Conservation (phyloP, 2,797 vertebrate genomes). For the Champsocephalus gunnari region DNA sequence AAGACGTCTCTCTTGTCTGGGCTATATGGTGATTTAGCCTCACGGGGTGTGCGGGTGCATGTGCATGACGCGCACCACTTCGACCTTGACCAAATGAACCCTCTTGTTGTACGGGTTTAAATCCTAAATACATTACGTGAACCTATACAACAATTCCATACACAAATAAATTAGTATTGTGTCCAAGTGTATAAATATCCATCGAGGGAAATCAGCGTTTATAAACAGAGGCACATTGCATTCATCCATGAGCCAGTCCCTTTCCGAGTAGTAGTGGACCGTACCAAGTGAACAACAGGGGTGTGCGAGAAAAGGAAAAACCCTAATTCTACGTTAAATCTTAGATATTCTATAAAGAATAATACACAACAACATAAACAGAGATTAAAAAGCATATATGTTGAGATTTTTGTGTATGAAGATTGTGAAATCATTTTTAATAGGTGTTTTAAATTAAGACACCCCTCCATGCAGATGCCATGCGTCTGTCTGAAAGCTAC, state of each 20-base stretch:
- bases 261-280: conserved; percentile 58
- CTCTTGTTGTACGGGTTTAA: neutral
- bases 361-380: accelerated
- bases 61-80: neutral
- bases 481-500: neutral
- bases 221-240: conserved; percentile 76
- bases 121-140: accelerated
- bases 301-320: accelerated
- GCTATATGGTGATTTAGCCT: neutral
- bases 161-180: accelerated
- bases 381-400: accelerated
- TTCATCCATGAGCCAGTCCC: conserved; percentile 10
- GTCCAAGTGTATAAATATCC: neutral
- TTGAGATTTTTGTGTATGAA: accelerated
- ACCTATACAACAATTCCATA: accelerated
- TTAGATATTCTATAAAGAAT: accelerated
- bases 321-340: accelerated
- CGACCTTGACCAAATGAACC: conserved; percentile 23
- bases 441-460: accelerated
- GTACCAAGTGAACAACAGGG: conserved; percentile 54
- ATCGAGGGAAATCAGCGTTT: conserved; percentile 22
- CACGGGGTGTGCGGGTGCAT: neutral
- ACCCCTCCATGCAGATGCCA: accelerated
- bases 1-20: neutral
- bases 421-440: accelerated